Evolutionary conservation across 2,888 invertebrate genomes (phyloP).

Genomic region (Drosophila melanocephala): DNA sequence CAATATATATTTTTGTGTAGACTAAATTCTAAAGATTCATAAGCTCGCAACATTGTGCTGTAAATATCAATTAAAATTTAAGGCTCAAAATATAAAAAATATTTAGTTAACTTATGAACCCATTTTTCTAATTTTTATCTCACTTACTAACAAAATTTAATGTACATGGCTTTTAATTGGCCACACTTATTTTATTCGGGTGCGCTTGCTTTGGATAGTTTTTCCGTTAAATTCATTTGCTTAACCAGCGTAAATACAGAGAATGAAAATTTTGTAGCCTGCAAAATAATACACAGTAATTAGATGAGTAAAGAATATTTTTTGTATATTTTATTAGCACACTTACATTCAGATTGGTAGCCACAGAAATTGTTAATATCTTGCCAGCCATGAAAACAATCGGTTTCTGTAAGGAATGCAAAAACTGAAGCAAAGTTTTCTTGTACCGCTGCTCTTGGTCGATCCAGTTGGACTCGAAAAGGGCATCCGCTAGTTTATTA

Average conservation of each 20-base stretch:
- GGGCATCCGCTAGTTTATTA: constrained; percentile 60
- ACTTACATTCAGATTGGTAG: constrained; percentile 72
- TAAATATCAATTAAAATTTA: too few species aligned
- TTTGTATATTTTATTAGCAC: neutral
- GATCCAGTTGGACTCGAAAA: constrained; percentile 78
- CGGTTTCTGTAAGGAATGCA: constrained; percentile 71
- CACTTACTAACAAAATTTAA: too few species aligned
- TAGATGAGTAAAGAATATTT: neutral
- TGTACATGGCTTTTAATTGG: too few species aligned
- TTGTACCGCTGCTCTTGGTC: constrained; percentile 60
- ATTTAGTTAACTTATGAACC: too few species aligned
- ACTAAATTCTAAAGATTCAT: too few species aligned
- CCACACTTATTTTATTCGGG: neutral
- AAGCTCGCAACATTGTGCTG: too few species aligned
- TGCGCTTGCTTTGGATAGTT: constrained; percentile 27
- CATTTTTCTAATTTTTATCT: too few species aligned
- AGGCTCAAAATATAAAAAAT: too few species aligned
- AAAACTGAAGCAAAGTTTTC: constrained; percentile 58
- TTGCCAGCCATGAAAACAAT: constrained; percentile 73
- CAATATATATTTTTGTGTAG: too few species aligned
- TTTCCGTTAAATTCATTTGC: constrained; percentile 70
- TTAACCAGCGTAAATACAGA: constrained; percentile 76
- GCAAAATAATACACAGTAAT: constrained; percentile 1
- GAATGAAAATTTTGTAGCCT: constrained; percentile 78
- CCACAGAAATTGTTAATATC: constrained; percentile 72